Percentiles rank a stretch among this genome's conserved stretches.
phyloP scores from a whole-genome alignment of 2,113 vertebrate genomes.

The Nanorana parkeri region DNA sequence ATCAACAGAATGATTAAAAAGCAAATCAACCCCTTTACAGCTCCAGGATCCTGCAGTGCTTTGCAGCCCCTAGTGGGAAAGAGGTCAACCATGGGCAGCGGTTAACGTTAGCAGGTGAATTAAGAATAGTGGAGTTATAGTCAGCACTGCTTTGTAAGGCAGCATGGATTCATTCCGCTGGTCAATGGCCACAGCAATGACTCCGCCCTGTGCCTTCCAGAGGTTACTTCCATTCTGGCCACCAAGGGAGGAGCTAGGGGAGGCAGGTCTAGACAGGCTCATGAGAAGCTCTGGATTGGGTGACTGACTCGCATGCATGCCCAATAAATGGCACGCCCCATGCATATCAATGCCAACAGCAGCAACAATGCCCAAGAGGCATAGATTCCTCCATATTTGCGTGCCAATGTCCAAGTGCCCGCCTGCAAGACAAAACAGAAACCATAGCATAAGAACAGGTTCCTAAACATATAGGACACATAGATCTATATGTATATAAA shows the following conservation, averaged over 20 bases:
- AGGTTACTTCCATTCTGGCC: conserved; percentile 13
- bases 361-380: conserved; percentile 85
- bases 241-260: conserved; percentile 9
- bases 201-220: conserved; percentile 3
- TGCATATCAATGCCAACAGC: conserved; percentile 80
- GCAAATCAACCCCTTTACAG: conserved; percentile 38
- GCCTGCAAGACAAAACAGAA: conserved; percentile 68
- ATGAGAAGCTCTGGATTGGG: conserved; percentile 75
- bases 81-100: conserved; percentile 34
- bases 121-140: conserved; percentile 21
- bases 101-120: conserved; percentile 26
- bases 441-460: background rate
- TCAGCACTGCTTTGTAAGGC: conserved; percentile 12
- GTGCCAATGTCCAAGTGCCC: conserved; percentile 83
- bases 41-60: conserved; percentile 32
- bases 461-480: background rate
- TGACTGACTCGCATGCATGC: conserved; percentile 81
- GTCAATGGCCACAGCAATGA: background rate
- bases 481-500: too few relatives aligned
- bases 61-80: conserved; percentile 34
- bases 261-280: conserved; percentile 55
- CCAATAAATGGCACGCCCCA: conserved; percentile 89
- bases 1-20: conserved; percentile 20
- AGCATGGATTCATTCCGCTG: conserved; percentile 1
- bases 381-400: conserved; percentile 83